Conservation (phyloP, 2,888 invertebrate genomes). For the Nemurella pictetii region DNA sequence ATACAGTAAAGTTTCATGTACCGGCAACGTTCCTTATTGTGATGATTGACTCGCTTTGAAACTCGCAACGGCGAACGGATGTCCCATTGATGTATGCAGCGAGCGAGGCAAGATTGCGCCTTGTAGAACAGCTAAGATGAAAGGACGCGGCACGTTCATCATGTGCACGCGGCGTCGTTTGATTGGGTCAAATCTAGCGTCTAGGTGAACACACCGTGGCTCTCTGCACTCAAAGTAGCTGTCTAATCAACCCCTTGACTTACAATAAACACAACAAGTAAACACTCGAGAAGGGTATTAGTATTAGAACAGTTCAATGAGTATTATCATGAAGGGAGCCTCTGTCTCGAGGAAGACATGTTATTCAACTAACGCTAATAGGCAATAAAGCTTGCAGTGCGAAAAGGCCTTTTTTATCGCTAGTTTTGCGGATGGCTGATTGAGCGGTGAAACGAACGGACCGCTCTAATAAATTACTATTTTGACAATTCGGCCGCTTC, state of each 20-base stretch:
- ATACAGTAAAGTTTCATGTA: conserved; percentile 18
- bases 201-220: not conserved
- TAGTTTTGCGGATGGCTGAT: not conserved
- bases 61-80: not conserved
- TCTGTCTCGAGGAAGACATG: not conserved
- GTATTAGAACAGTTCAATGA: not conserved
- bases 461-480: not conserved
- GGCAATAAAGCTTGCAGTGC: not conserved
- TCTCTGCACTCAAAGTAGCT: conserved; percentile 10
- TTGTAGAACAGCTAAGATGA: conserved; percentile 16
- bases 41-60: conserved; percentile 16
- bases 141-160: not conserved
- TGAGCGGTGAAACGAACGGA: not conserved
- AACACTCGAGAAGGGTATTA: not conserved
- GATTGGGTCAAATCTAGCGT: conserved; percentile 1
- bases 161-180: not conserved
- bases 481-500: not conserved
- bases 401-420: not conserved
- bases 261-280: conserved; percentile 14
- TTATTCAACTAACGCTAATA: not conserved
- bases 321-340: not conserved
- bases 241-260: conserved; percentile 19
- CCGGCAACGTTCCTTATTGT: not conserved
- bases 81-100: not conserved
- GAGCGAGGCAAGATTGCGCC: not conserved